These are phyloP conservation scores for Trimorus sp. DNA, from an alignment of 2,888 invertebrate species.

Conservation along the genomic window DNA sequence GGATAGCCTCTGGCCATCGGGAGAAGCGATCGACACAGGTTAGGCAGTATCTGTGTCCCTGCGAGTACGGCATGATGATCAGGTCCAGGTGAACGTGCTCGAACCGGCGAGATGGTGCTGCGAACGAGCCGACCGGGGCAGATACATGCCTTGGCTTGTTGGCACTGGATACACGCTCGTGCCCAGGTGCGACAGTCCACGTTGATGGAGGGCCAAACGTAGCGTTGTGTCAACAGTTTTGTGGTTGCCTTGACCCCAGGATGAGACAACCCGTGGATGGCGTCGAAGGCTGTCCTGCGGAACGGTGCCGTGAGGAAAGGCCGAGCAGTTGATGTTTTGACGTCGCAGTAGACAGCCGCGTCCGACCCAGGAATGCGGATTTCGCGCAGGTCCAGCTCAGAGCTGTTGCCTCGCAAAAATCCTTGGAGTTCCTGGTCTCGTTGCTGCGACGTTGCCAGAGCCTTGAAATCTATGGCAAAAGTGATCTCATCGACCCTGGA, in stretches of 20 bases:
- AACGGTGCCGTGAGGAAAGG: not conserved
- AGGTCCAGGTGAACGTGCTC: conserved; percentile 80
- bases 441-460: not conserved
- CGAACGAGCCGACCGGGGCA: conserved; percentile 51
- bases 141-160: conserved; percentile 65
- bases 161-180: too few species aligned
- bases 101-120: conserved; percentile 69
- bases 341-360: not conserved
- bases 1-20: not conserved
- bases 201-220: too few species aligned
- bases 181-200: too few species aligned
- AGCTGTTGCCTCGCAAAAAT: not conserved
- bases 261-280: conserved; percentile 58
- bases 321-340: not conserved
- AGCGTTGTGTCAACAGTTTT: too few species aligned
- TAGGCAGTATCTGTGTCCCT: conserved; percentile 74
- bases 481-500: not conserved
- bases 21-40: conserved; percentile 74
- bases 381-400: not conserved
- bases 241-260: conserved; percentile 30
- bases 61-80: conserved; percentile 76
- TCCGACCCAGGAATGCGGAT: not conserved
- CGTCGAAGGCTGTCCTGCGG: conserved; percentile 28
- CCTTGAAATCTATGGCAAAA: not conserved
- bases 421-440: not conserved